Base-by-base conservation (phyloP, 2,888 invertebrate genomes). In the Heliconius aoede region DNA sequence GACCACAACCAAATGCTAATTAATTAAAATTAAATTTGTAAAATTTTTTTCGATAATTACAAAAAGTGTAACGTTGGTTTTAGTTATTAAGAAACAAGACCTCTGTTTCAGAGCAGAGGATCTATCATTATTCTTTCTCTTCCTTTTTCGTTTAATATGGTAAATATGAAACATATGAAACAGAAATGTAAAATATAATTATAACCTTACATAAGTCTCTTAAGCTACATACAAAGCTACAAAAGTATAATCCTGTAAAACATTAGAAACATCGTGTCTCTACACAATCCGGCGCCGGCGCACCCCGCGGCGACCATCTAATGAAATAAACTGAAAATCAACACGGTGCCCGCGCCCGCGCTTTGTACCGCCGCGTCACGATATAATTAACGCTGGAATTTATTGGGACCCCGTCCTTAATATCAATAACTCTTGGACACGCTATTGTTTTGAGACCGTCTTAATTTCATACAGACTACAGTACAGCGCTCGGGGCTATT, bases 321-420 rank as follows among this genome's bases (percentile, higher is more conserved):
- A 94, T 95, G 94, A 94, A 94, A 94, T 94, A 94, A 94, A 94
- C 94, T 93, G 93, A 94, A 94, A 95, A 93, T 94, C 94, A 94
- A 95, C 94, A 94, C 81, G 81, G 61, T 61, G 72, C 84, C 65
- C 86, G 83, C 81, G 77, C 81, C 83, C 80, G 78, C 81, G 82
- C 84, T 84, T 85, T 84, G 84, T 80, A 80, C 83, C 86, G 85
- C 83, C 85, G 84, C 82, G 86, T 88, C 91, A 90, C 91, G 90
- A 91, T 90, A 90, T 90, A 91, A 94, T 93, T 93, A 93, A 91
- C 89, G 87, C 88, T 85, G 84, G 87, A 91, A 93, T 92, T 92
- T 92, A 92, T 93, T 87, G 86, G 86, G 85, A 86, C 85, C 86
- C 84, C 84, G 85, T 86, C 87, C 84, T 78, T 80, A 85, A 82